Conservation (phyloP, 2,113 vertebrate species). For the Ceratotherium simum region DNA sequence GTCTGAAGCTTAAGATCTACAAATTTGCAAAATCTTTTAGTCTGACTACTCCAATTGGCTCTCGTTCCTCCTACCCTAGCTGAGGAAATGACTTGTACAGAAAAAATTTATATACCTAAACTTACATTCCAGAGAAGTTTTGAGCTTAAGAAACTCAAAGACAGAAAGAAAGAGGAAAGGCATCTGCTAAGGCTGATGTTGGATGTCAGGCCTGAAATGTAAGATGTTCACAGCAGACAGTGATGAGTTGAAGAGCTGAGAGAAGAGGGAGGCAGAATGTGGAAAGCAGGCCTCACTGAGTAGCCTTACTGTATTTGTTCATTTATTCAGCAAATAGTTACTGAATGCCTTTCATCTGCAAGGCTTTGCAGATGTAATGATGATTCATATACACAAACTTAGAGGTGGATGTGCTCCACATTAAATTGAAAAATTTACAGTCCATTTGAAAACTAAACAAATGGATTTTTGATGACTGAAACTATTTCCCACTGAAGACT, state of each 20-base stretch:
- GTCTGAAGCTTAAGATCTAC: not conserved
- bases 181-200: not conserved
- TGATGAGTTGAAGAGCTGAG: not conserved
- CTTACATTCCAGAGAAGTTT: not conserved
- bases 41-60: not conserved
- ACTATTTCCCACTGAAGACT: not conserved
- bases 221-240: not conserved
- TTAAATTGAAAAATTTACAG: not conserved
- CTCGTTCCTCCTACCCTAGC: not conserved
- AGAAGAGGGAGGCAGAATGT: not conserved
- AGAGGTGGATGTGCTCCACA: not conserved
- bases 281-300: not conserved
- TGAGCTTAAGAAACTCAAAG: not conserved
- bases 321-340: not conserved
- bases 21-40: not conserved
- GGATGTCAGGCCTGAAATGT: not conserved
- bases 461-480: not conserved
- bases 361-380: not conserved
- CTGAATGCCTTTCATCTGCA: not conserved
- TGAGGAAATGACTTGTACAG: not conserved
- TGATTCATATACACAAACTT: not conserved
- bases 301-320: not conserved
- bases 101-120: not conserved
- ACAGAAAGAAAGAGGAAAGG: not conserved
- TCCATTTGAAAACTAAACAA: not conserved